These are phyloP conservation scores for Doryteuthis pealeii DNA, from an alignment of 1,140 invertebrate genomes.

Conservation along the genomic window DNA sequence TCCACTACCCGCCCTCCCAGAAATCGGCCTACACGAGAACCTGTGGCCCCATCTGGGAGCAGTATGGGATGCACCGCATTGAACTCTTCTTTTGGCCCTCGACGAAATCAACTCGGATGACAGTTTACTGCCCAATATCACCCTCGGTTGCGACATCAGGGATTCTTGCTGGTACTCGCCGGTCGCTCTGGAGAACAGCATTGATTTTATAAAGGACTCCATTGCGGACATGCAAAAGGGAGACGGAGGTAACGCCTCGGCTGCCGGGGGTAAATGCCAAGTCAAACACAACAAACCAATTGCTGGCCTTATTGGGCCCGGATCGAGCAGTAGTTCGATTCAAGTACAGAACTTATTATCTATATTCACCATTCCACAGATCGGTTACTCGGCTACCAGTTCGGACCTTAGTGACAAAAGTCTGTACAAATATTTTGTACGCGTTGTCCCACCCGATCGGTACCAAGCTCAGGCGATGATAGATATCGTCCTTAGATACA, in stretches of 20 bases:
- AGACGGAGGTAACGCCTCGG: conserved; percentile 16
- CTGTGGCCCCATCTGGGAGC: conserved; percentile 65
- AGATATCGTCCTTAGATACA: conserved; percentile 72
- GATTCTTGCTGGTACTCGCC: conserved; percentile 82
- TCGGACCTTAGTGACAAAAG: conserved; percentile 77
- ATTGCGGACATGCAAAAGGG: conserved; percentile 53
- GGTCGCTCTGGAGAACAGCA: conserved; percentile 76
- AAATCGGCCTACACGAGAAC: conserved; percentile 44
- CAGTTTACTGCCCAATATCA: conserved; percentile 65
- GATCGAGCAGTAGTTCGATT: conserved; percentile 70
- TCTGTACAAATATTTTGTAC: conserved; percentile 76
- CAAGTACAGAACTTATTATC: conserved; percentile 82
- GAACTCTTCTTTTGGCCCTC: conserved; percentile 71
- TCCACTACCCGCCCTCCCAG: conserved; percentile 69
- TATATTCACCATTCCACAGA: conserved; percentile 78
- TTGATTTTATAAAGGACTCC: conserved; percentile 75
- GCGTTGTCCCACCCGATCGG: conserved; percentile 80
- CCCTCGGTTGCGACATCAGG: conserved; percentile 75
- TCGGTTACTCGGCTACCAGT: conserved; percentile 80
- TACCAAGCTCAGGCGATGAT: conserved; percentile 79
- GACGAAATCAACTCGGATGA: conserved; percentile 64
- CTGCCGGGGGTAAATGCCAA: conserved; percentile 24
- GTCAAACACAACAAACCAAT: conserved; percentile 58
- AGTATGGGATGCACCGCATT: conserved; percentile 78
- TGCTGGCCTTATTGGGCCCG: conserved; percentile 73